These are phyloP conservation scores for Hyposoter dolosus DNA, from an alignment of 2,888 invertebrate species.

Conservation along the genomic window DNA sequence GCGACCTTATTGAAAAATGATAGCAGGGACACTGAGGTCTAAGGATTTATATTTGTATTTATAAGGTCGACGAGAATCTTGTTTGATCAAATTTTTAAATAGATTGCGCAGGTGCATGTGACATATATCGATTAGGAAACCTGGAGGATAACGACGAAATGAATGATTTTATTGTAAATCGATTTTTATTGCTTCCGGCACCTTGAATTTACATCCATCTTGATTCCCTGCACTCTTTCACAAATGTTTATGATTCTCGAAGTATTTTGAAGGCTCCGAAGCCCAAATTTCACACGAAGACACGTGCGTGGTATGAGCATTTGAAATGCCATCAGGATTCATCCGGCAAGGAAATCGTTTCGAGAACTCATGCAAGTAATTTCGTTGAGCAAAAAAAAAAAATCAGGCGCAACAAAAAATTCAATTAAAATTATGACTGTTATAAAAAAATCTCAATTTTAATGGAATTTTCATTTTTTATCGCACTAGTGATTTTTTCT, in stretches of 20 bases:
- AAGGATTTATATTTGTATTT: no score
- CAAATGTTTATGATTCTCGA: neutral
- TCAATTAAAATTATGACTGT: no score
- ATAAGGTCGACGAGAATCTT: no score
- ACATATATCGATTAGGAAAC: neutral
- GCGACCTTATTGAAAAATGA: no score
- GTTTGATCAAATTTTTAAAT: no score
- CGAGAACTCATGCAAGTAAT: no score
- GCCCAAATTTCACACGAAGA: neutral
- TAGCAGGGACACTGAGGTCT: no score
- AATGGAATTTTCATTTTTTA: neutral
- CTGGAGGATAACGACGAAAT: neutral
- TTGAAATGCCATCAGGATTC: no score
- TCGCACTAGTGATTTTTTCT: neutral
- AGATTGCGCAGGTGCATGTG: neutral
- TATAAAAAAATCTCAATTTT: neutral
- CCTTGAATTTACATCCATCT: neutral
- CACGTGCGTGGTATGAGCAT: neutral
- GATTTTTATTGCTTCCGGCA: neutral
- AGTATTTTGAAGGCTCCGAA: neutral
- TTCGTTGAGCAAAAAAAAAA: no score
- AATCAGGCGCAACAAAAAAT: no score
- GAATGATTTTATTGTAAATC: neutral
- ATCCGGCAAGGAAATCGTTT: no score
- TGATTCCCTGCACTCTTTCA: neutral